Evolutionary conservation across 35 echinoderm and acorn worm species (phyloP), one percentile per base, ranked within the genome.

Genomic region (Lytechinus pictus): DNA sequence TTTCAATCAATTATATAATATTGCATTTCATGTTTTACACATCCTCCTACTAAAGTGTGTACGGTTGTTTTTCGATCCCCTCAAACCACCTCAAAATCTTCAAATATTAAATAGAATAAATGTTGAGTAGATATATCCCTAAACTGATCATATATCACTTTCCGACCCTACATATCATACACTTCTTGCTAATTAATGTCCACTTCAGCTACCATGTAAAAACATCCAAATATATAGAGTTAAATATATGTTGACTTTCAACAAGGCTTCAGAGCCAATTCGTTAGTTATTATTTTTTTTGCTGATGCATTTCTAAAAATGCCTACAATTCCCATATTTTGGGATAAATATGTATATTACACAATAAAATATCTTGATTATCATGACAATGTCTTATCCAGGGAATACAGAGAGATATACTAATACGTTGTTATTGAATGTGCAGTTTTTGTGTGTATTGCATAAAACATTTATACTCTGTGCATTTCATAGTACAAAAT

Each of bases 301-400:
- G 66, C 16, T 79, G 66, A 79, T 79, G 66, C 66, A 79, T 79
- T n/a, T 79, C 66, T 79, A 79, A 79, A 79, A 79, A 79, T 79
- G 66, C 66, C 66, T 79, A 79, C 16, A 79, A 79, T 7, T n/a
- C 21, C 66, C 66, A 58, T 24, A 79, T n/a, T 6, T 79, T 79
- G 66, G 66, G 66, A 79, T 79, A 79, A 79, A 79, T 79, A 79
- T 79, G 66, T 79, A 79, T 79, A 79, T 24, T 24, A 79, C 21
- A 79, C 66, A 79, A 79, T 79, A n/a, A 79, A 79, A 79, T 79
- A 14, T 27, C 66, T 79, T 79, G 66, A n/a, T 79, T 79, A 79
- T 24, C 21, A 79, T 79, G n/a, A 5, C 14, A 71, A 14, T 71
- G 13, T 19, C 61, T 71, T 71, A 71, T 71, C 14, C 66, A 79